Conservation (phyloP, 2,113 vertebrate genomes). For the Epinephelus moara region DNA sequence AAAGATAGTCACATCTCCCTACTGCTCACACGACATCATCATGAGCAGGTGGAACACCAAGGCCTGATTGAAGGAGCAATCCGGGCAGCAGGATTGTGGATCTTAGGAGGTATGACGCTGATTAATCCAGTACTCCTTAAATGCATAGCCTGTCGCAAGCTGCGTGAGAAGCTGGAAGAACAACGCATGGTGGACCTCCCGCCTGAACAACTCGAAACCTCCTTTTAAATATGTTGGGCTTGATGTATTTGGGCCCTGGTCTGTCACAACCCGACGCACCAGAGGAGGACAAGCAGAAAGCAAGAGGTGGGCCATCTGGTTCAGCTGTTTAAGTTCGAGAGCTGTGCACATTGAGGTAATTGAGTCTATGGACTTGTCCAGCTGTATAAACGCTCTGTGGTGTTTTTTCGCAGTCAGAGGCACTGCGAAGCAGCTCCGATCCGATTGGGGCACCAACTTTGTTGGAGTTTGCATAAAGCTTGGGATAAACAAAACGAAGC, state of each 20-base stretch:
- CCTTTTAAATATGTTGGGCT: constrained; percentile 14
- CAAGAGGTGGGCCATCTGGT: constrained; percentile 3
- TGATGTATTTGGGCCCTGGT: constrained; percentile 15
- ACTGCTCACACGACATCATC: background rate
- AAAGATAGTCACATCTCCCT: constrained; percentile 16
- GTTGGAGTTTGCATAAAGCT: background rate
- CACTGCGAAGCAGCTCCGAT: background rate
- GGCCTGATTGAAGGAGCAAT: constrained; percentile 1
- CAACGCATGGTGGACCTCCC: background rate
- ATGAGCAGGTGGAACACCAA: background rate
- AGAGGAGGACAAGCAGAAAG: constrained; percentile 16
- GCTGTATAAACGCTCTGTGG: background rate
- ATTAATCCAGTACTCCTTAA: constrained; percentile 20
- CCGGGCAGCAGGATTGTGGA: constrained; percentile 14
- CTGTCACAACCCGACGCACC: background rate
- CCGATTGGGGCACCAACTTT: background rate
- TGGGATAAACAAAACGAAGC: background rate
- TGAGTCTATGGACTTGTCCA: background rate
- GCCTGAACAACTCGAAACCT: background rate
- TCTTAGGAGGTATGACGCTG: background rate
- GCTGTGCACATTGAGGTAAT: too few species aligned
- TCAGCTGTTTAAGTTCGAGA: background rate
- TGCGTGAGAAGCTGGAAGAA: background rate
- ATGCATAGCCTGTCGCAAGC: background rate
- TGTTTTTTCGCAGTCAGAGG: background rate